phyloP scores from a whole-genome alignment of 2,797 vertebrate genomes.

The Microctenopoma lineatum region DNA sequence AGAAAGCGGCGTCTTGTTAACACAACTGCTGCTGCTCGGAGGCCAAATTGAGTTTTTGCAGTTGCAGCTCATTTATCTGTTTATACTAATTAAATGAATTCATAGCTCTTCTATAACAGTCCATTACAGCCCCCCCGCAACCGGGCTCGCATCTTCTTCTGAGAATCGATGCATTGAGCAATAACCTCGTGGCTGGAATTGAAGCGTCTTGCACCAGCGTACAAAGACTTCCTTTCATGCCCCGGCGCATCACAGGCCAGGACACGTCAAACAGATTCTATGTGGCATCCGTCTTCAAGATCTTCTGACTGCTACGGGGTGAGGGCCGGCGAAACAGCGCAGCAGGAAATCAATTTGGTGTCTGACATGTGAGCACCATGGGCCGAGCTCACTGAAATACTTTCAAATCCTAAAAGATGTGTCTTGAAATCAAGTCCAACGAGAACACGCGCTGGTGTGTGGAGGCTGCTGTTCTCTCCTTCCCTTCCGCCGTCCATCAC shows the following conservation, averaged over 20 bases:
- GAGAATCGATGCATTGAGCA: conserved; percentile 23
- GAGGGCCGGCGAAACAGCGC: conserved; percentile 39
- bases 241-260: conserved; percentile 31
- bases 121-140: neutral
- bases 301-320: conserved; percentile 55
- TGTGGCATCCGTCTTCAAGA: conserved; percentile 49
- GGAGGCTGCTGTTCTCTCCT: neutral
- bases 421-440: conserved; percentile 25
- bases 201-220: conserved; percentile 8
- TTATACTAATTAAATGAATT: conserved; percentile 51
- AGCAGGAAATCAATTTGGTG: conserved; percentile 47
- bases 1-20: conserved; percentile 29
- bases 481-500: neutral
- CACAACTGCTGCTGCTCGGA: conserved; percentile 24
- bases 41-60: conserved; percentile 45
- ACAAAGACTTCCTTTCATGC: conserved; percentile 66
- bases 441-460: neutral
- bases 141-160: conserved; percentile 27
- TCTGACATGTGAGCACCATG: conserved; percentile 44
- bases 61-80: conserved; percentile 52
- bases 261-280: conserved; percentile 60
- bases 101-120: conserved; percentile 39
- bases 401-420: conserved; percentile 8
- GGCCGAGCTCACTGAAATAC: conserved; percentile 4
- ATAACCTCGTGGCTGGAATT: conserved; percentile 45